Evolutionary conservation across 2,113 vertebrate genomes (phyloP), one percentile per base, ranked within the genome.

Genomic region (Petrocephalus zakoni): DNA sequence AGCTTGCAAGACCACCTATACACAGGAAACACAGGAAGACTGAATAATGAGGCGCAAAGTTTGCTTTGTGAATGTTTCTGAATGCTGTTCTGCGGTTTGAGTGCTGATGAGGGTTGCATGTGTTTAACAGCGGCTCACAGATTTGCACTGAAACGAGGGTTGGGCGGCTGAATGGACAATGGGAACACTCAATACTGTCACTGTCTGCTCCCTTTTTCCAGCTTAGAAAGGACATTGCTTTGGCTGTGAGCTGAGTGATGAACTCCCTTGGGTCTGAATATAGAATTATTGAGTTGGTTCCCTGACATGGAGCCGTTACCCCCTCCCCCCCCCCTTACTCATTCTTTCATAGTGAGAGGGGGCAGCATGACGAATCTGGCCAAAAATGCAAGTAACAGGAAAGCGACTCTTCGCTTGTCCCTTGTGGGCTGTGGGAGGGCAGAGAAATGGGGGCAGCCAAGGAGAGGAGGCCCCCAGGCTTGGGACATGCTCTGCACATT

Each of bases 231-330:
- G 83, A 78, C 75, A 87, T 84, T 29, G 68, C 89, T 88, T 89
- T 86, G 88, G 72, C 88, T 89, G 78, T 58, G 88, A 90, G 90
- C 91, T 90, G 86, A 78, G 89, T 88, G 81, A 86, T 89, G 88
- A 88, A 89, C 58, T 88, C 56, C 58, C 88, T 52, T 49, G 84
- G 49, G 85, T 86, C 68, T 68, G 56, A 86, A 87, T 86, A 90
- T 90, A 88, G 91, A 90, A 90, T 89, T 75, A 90, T 87, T 83
- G 72, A 89, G 84, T 85, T 86, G 52, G 88, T 82, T 68, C 88
- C 88, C 61, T 89, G 84, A 89, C 88, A 55, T 21, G 52, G 17
- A 86, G 84, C 25, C 52, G 34, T 83, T 49, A 47, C 19, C n/a
- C 87, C 51, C 64, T 51, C 34, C 6, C 37, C 4, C 42, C 56